Base-by-base conservation (phyloP, 2,888 invertebrate species). In the Orchesellides sinensis region DNA sequence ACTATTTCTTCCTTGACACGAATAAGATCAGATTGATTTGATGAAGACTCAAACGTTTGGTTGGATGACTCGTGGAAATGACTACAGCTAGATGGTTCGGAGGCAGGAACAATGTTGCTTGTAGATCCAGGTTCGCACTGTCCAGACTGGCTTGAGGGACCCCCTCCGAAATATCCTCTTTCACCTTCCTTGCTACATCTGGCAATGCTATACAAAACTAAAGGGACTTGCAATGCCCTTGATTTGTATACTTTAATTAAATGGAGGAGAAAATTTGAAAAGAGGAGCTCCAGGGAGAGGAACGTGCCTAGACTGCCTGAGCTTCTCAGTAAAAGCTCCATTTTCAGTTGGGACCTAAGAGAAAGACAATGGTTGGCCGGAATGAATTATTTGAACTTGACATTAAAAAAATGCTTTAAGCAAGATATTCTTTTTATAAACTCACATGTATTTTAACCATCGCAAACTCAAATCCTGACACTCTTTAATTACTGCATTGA, bases 211-310 rank as follows among this genome's bases (percentile, higher is more conserved):
- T 79, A 79, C 40, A 79, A 27, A 10, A 72, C 79, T 8, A 79
- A 52, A 1, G 79, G 79, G 6, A 79, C 70, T 12, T 70, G 40
- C 25, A 79, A 45, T 12, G 79, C 79, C 23, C 79, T 32, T 0
- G 72, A 72, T 27, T 79, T 79, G 54, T 79, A 79, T n/a, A 79
- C 79, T 65, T 79, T 79, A 54, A 79, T 79, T 10, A 79, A 29
- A 52, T 79, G 79, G 0, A 79, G 65, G 3, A 79, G 40, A 54
- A 79, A 79, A 72, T 79, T 79, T 23, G 79, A 79, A 19, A 79
- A 79, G 2, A 79, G 65, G 0, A 79, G 65, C 40, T 79, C 79
- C 65, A 79, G 52, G 2, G 79, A 79, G 5, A 79, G 65, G 40
- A 79, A 79, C 1, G 79, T 79, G 40, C 63, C 70, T 0, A 79